Evolutionary conservation across 2,113 vertebrate genomes (phyloP).

Genomic region (Puma concolor): DNA sequence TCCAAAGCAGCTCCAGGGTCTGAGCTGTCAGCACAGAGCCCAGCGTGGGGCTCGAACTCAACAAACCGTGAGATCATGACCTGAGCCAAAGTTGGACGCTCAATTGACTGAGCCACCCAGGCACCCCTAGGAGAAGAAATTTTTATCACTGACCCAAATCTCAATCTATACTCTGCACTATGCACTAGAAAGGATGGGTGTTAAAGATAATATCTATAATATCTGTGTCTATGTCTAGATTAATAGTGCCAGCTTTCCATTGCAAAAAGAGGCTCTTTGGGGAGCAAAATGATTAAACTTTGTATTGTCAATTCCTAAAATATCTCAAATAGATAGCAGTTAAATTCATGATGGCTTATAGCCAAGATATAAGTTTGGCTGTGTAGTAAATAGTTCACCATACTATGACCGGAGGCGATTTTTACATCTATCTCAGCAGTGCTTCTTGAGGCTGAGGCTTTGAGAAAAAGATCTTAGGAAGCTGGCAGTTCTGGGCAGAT

Average conservation of each 20-base stretch:
- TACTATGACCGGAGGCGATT: background rate
- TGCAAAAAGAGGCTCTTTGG: background rate
- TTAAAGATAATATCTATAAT: background rate
- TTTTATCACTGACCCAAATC: background rate
- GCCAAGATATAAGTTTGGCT: background rate
- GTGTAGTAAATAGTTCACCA: background rate
- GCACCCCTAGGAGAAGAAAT: background rate
- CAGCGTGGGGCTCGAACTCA: too few species aligned
- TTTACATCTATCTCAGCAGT: constrained; percentile 56
- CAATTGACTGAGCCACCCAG: too few species aligned
- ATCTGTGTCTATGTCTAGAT: background rate
- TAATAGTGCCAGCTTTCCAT: background rate
- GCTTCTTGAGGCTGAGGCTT: constrained; percentile 75
- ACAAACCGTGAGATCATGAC: too few species aligned
- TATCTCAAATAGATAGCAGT: background rate
- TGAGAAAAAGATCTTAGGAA: constrained; percentile 80
- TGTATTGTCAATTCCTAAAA: constrained; percentile 27
- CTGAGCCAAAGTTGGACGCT: too few species aligned
- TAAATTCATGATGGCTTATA: background rate
- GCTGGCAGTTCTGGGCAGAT: constrained; percentile 81
- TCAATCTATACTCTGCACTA: background rate
- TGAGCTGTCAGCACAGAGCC: too few species aligned
- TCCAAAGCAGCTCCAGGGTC: too few species aligned
- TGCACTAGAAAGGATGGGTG: too few species aligned
- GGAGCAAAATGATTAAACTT: constrained; percentile 16